Conservation (phyloP, 2,888 invertebrate genomes). For the Drosophila peninsularis region DNA sequence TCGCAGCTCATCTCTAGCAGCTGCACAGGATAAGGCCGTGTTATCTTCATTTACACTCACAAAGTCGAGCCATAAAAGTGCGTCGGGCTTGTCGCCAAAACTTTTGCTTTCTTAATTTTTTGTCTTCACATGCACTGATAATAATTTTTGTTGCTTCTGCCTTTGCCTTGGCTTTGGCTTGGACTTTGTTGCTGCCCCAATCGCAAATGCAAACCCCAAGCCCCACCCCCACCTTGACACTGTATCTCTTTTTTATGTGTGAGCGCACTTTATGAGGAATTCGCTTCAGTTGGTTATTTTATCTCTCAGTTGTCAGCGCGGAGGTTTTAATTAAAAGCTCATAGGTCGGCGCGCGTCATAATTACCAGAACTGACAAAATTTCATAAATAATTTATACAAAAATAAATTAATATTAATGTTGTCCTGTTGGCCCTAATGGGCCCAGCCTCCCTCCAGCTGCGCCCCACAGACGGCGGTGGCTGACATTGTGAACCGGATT, state of each 20-base stretch:
- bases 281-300: slow-evolving; percentile 5
- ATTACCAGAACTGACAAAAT: slow-evolving; percentile 62
- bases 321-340: slow-evolving; percentile 69
- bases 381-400: slow-evolving; percentile 57
- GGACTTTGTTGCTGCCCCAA: slow-evolving; percentile 35
- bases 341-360: slow-evolving; percentile 52
- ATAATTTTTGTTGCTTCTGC: slow-evolving; percentile 47
- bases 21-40: slow-evolving; percentile 26
- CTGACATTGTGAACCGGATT: slow-evolving; percentile 54
- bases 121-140: slow-evolving; percentile 52
- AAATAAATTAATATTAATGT: slow-evolving; percentile 78
- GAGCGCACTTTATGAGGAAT: slow-evolving; percentile 31
- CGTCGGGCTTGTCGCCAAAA: slow-evolving; percentile 68
- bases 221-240: not conserved
- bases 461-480: slow-evolving; percentile 5
- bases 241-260: slow-evolving; percentile 30
- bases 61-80: slow-evolving; percentile 70
- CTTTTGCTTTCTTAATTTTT: slow-evolving; percentile 69
- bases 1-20: slow-evolving; percentile 52
- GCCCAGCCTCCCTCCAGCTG: slow-evolving; percentile 28
- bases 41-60: slow-evolving; percentile 66
- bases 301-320: slow-evolving; percentile 23
- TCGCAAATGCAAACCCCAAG: not conserved
- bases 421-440: slow-evolving; percentile 29
- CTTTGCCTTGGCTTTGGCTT: slow-evolving; percentile 11